Percentiles rank a stretch among this genome's conserved stretches.
Conservation (phyloP, 2,888 invertebrate species). For the Lasioglossum villosulum region DNA sequence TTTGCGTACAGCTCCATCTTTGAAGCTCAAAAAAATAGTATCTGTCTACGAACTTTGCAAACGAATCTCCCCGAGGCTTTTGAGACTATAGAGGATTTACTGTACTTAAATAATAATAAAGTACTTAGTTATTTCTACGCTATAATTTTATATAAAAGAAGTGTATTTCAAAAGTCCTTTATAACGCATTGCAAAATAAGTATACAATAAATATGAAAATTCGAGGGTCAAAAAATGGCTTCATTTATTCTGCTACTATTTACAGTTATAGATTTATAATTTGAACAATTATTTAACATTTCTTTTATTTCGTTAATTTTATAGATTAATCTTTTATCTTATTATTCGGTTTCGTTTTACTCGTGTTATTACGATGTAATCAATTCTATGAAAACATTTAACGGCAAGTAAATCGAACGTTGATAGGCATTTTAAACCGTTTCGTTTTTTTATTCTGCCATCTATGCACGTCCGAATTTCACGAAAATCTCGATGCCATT, state of each 20-base stretch:
- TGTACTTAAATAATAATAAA: not conserved
- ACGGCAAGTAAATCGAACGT: not conserved
- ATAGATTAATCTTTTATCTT: not conserved
- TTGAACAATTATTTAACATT: not conserved
- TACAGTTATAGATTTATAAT: not conserved
- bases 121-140: not conserved
- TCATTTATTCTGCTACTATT: not conserved
- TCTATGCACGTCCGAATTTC: slow-evolving; percentile 7
- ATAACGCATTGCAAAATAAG: not conserved
- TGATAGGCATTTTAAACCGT: not conserved
- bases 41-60: too few relatives aligned
- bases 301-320: not conserved
- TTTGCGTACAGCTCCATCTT: too few relatives aligned
- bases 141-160: not conserved
- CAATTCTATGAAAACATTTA: not conserved
- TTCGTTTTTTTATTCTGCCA: not conserved
- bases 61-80: too few relatives aligned
- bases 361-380: not conserved
- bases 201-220: not conserved
- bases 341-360: not conserved
- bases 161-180: not conserved
- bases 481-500: slow-evolving; percentile 25
- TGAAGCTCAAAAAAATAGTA: too few relatives aligned
- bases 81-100: too few relatives aligned
- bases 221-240: not conserved